A percentile compares a stretch with the other conserved stretches of the same genome.
phyloP scores from a whole-genome alignment of 2,113 vertebrate species.

The Centrocercus urophasianus region DNA sequence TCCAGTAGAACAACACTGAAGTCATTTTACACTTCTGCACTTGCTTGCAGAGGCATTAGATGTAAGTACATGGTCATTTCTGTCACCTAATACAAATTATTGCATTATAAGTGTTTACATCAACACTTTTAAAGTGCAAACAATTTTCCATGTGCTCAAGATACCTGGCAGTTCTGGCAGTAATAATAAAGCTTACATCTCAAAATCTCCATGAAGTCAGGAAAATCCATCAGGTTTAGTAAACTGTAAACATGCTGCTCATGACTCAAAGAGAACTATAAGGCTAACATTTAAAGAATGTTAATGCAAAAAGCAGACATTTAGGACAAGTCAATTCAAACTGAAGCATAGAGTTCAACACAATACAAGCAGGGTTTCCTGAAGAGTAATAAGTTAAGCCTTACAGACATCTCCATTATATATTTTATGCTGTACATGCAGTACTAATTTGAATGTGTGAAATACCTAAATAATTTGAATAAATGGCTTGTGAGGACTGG shows the following conservation, averaged over 20 bases:
- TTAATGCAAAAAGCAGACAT: background rate
- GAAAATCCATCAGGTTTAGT: background rate
- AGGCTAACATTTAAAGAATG: background rate
- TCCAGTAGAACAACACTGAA: accelerated
- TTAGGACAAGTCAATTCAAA: background rate
- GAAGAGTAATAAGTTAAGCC: background rate
- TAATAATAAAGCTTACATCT: background rate
- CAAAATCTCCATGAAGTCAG: background rate
- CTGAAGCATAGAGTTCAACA: background rate
- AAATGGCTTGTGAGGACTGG: background rate
- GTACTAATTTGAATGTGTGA: background rate
- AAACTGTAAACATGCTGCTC: background rate
- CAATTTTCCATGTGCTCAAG: background rate
- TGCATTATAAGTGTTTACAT: background rate
- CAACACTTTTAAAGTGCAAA: background rate
- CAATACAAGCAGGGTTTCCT: background rate
- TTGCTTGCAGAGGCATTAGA: background rate
- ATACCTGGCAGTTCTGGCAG: background rate
- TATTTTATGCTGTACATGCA: background rate
- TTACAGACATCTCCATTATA: background rate
- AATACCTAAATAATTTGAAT: background rate
- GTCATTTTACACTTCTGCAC: background rate
- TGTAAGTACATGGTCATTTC: background rate
- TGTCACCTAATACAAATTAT: background rate
- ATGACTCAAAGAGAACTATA: background rate